A percentile compares a stretch with the other conserved stretches of the same genome.
phyloP scores from a whole-genome alignment of 2,113 vertebrate species.

The Emydocephalus ijimae region DNA sequence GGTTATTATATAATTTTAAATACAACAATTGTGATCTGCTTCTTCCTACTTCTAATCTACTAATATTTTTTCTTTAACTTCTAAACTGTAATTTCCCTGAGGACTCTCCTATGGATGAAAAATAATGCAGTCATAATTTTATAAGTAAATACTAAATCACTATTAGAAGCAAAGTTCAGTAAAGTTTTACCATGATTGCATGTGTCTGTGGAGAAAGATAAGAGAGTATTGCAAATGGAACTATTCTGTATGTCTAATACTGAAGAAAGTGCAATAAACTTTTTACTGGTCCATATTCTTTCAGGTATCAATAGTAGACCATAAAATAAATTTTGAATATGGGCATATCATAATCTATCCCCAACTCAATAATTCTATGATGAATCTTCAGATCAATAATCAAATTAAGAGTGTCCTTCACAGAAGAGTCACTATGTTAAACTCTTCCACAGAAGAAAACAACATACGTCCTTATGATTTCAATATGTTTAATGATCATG shows the following conservation, averaged over 20 bases:
- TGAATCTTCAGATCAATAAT: neutral
- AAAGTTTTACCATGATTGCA: constrained; percentile 68
- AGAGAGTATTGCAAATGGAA: neutral
- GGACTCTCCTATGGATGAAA: neutral
- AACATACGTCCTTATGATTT: neutral
- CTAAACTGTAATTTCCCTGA: neutral
- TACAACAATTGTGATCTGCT: neutral
- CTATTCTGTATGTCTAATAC: neutral
- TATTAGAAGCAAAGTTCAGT: constrained; percentile 75
- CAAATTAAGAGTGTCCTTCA: neutral
- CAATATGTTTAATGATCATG: neutral
- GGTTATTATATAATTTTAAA: neutral
- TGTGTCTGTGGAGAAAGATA: neutral
- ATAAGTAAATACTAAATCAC: constrained; percentile 62
- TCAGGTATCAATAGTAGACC: neutral
- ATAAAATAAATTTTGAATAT: neutral
- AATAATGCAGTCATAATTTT: neutral
- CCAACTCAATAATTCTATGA: neutral
- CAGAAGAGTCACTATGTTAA: neutral
- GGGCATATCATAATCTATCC: neutral
- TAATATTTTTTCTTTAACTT: neutral
- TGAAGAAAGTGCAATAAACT: neutral
- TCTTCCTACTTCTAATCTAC: neutral
- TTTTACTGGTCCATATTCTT: neutral
- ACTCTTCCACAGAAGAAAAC: neutral